phyloP scores from a whole-genome alignment of 2,113 vertebrate genomes.

The Columbina picui region DNA sequence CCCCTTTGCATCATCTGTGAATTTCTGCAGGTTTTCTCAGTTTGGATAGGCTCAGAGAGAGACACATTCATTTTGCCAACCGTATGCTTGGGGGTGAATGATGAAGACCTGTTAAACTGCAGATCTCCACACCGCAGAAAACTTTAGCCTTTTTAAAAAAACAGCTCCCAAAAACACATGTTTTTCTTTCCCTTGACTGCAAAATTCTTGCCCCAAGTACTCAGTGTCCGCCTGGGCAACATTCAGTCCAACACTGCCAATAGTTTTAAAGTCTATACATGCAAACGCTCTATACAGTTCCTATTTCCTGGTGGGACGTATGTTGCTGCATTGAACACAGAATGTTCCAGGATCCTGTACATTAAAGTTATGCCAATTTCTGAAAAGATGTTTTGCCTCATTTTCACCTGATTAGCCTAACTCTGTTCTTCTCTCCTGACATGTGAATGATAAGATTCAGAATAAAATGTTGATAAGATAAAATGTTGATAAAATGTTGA shows the following conservation, averaged over 20 bases:
- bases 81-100: accelerated
- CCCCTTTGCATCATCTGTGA: background rate
- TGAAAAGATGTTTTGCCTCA: background rate
- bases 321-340: background rate
- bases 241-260: background rate
- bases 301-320: background rate
- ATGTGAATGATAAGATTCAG: background rate
- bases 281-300: accelerated
- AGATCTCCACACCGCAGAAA: background rate
- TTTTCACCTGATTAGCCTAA: background rate
- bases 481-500: no score
- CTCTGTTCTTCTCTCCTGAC: background rate
- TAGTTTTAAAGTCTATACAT: background rate
- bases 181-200: background rate
- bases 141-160: background rate
- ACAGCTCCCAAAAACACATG: background rate
- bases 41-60: background rate
- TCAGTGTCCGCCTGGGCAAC: accelerated
- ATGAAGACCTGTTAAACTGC: background rate
- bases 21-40: background rate
- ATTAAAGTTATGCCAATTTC: background rate
- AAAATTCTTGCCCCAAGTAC: background rate
- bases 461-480: background rate
- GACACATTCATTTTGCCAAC: background rate
- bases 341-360: background rate